These are phyloP conservation scores for Condylura cristata DNA, from an alignment of 2,113 vertebrate genomes.

Conservation along the genomic window DNA sequence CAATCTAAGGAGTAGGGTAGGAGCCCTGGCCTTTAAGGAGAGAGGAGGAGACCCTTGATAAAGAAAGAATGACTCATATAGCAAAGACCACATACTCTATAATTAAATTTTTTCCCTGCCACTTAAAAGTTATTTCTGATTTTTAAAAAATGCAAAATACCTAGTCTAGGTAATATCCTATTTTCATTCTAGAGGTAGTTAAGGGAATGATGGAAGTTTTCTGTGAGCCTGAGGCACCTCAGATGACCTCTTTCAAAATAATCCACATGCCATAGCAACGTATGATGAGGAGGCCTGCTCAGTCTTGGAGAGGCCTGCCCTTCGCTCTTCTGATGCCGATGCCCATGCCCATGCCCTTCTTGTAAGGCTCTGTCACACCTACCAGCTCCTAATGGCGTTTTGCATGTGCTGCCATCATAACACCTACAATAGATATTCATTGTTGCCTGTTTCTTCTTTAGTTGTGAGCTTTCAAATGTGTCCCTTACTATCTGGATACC, in stretches of 20 bases:
- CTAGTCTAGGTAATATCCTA: too few relatives aligned
- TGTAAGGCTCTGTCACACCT: not conserved
- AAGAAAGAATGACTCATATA: not conserved
- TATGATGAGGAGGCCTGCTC: not conserved
- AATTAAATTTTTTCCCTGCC: not conserved
- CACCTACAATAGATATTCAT: not conserved
- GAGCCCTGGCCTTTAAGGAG: not conserved
- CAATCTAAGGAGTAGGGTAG: not conserved
- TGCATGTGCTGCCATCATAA: not conserved
- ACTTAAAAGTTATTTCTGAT: too few relatives aligned
- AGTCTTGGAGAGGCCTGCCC: not conserved
- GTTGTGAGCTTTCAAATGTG: not conserved
- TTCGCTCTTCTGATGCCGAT: not conserved
- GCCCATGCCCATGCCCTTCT: not conserved
- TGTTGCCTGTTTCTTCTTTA: slow-evolving; percentile 45
- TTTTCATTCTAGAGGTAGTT: not conserved
- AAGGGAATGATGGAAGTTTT: not conserved
- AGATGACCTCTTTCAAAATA: not conserved
- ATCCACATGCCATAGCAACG: not conserved
- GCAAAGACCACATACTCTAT: not conserved
- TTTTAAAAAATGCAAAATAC: too few relatives aligned
- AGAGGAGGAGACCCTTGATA: not conserved
- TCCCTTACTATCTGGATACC: not conserved
- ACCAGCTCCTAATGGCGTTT: not conserved
- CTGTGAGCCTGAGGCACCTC: not conserved